Conservation (phyloP, 2,797 vertebrate genomes). For the Enteromius thamalakanensis region DNA sequence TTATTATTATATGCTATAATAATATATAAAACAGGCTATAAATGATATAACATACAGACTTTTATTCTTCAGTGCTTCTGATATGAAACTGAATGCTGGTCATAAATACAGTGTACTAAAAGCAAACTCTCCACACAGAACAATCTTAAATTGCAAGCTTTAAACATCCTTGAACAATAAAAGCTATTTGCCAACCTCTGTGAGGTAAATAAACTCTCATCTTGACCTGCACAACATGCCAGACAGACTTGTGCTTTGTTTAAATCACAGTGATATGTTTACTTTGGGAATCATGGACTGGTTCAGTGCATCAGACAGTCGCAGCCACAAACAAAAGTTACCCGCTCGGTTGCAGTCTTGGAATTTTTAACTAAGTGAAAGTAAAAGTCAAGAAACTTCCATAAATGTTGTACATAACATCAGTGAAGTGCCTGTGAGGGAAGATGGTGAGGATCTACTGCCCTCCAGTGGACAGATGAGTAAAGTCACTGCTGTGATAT, state of each 20-base stretch:
- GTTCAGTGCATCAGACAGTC: background rate
- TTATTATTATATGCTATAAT: background rate
- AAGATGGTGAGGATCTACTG: conserved; percentile 54
- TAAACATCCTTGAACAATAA: conserved; percentile 73
- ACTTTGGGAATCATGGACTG: conserved; percentile 29
- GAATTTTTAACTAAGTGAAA: conserved; percentile 26
- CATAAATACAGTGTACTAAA: conserved; percentile 63
- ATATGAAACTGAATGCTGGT: background rate
- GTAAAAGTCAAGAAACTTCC: conserved; percentile 58
- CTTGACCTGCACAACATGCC: conserved; percentile 60
- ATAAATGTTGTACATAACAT: background rate
- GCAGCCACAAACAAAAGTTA: conserved; percentile 16
- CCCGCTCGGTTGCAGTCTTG: background rate
- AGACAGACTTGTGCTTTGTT: conserved; percentile 65
- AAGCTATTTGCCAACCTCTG: conserved; percentile 69
- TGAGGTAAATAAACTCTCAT: conserved; percentile 65
- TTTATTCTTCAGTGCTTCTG: background rate
- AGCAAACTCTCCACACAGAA: conserved; percentile 74
- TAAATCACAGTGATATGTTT: conserved; percentile 63
- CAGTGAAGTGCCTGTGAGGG: background rate
- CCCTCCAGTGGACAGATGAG: conserved; percentile 56
- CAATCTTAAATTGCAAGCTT: conserved; percentile 68
- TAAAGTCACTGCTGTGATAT: background rate
- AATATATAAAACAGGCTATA: background rate
- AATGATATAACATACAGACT: background rate